Conservation (phyloP, 92 coral and sea anemone species). For the Ricordea florida region DNA sequence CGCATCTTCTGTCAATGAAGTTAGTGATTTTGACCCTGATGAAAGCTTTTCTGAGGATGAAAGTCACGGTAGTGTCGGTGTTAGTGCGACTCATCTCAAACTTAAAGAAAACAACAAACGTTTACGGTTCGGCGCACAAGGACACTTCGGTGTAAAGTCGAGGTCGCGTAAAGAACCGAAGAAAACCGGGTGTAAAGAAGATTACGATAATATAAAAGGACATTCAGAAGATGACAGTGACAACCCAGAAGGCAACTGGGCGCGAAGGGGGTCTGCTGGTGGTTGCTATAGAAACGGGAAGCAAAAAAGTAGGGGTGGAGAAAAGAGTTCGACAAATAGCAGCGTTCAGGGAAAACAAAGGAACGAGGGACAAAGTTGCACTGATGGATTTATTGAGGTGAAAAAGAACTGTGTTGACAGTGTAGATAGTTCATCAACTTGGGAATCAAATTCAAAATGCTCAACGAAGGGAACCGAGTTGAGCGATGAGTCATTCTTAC, state of each 20-base stretch:
- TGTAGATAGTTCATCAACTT: no score
- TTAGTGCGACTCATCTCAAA: neutral
- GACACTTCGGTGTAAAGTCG: no score
- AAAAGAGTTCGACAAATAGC: neutral
- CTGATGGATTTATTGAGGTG: neutral
- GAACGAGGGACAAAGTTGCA: neutral
- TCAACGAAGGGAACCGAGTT: no score
- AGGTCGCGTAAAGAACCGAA: no score
- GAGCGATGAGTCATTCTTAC: no score
- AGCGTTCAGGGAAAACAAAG: constrained; percentile 18
- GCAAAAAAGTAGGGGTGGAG: neutral
- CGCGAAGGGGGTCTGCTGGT: neutral
- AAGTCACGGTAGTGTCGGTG: constrained; percentile 13
- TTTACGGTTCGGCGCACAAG: no score
- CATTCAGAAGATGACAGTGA: neutral
- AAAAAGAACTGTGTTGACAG: no score
- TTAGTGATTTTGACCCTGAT: constrained; percentile 8
- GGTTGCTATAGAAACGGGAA: neutral
- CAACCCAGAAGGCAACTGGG: neutral
- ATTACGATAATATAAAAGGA: neutral
- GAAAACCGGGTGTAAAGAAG: neutral
- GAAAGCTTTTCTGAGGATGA: constrained; percentile 29
- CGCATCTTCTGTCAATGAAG: constrained; percentile 52
- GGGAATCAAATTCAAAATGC: no score
- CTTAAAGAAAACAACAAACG: neutral